phyloP scores from a whole-genome alignment of 2,113 vertebrate genomes.

The Lagenorhynchus albirostris region DNA sequence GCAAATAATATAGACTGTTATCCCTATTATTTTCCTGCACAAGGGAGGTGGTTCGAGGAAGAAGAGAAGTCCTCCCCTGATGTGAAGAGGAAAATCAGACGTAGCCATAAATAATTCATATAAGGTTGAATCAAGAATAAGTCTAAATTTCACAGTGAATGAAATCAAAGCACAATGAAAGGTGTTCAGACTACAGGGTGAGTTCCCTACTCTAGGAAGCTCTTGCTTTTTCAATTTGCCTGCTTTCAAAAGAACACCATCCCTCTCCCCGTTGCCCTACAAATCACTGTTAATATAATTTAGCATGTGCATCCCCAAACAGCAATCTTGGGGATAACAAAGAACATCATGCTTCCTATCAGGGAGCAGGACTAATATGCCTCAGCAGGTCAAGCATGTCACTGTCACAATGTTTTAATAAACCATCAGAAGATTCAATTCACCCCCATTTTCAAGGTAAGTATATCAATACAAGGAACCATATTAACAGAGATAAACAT shows the following conservation, averaged over 20 bases:
- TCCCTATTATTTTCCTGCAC: not conserved
- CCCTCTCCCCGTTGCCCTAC: not conserved
- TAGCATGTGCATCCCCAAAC: not conserved
- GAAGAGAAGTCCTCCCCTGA: not conserved
- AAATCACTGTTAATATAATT: not conserved
- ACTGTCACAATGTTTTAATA: conserved; percentile 47
- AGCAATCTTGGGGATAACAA: conserved; percentile 32
- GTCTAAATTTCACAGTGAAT: conserved; percentile 17
- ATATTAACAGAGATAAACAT: conserved; percentile 68
- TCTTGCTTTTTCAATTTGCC: not conserved
- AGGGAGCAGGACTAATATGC: conserved; percentile 45
- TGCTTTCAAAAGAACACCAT: not conserved
- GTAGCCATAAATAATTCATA: not conserved
- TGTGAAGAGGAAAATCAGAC: not conserved
- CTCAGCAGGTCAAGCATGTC: not conserved
- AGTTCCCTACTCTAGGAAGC: not conserved
- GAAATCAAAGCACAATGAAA: not conserved
- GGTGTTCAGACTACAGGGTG: not conserved
- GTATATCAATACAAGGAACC: conserved; percentile 63
- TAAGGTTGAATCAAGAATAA: not conserved
- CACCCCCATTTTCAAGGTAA: conserved; percentile 71
- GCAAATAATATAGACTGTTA: not conserved
- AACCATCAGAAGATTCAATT: conserved; percentile 42
- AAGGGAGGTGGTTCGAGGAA: not conserved
- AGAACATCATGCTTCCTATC: conserved; percentile 36